Conservation (phyloP, 2,888 invertebrate genomes). For the Unio delphinus region DNA sequence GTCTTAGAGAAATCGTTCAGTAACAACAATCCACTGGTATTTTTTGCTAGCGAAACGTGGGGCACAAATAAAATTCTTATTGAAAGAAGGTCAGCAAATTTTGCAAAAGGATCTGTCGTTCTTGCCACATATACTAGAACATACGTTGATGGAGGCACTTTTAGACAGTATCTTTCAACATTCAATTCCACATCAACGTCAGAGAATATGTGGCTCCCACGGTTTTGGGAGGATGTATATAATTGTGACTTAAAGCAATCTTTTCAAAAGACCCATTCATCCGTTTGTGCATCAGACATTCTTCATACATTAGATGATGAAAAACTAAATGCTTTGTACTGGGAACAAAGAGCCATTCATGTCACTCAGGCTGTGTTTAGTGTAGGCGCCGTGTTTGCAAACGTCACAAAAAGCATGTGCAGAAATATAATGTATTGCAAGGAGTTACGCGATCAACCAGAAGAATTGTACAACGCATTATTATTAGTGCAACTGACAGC, state of each 20-base stretch:
- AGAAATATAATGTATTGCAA: background rate
- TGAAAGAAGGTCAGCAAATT: slow-evolving; percentile 19
- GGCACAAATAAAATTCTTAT: slow-evolving; percentile 40
- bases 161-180: slow-evolving; percentile 25
- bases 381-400: slow-evolving; percentile 31
- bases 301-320: slow-evolving; percentile 7
- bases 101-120: slow-evolving; percentile 47
- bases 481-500: background rate
- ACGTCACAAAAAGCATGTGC: slow-evolving; percentile 12
- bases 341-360: slow-evolving; percentile 47
- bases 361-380: slow-evolving; percentile 48
- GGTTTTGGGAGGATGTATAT: slow-evolving; percentile 49
- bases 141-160: slow-evolving; percentile 12
- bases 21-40: slow-evolving; percentile 26
- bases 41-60: slow-evolving; percentile 61
- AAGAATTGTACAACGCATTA: background rate
- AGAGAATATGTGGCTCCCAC: slow-evolving; percentile 47
- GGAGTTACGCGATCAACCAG: background rate
- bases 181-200: slow-evolving; percentile 12
- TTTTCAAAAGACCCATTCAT: slow-evolving; percentile 29
- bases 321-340: slow-evolving; percentile 15
- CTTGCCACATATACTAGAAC: slow-evolving; percentile 36
- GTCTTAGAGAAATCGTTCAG: slow-evolving; percentile 11
- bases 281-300: slow-evolving; percentile 10
- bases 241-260: slow-evolving; percentile 47